Base-by-base conservation (phyloP, 2,888 invertebrate species). In the Alviniconcha strummeri region DNA sequence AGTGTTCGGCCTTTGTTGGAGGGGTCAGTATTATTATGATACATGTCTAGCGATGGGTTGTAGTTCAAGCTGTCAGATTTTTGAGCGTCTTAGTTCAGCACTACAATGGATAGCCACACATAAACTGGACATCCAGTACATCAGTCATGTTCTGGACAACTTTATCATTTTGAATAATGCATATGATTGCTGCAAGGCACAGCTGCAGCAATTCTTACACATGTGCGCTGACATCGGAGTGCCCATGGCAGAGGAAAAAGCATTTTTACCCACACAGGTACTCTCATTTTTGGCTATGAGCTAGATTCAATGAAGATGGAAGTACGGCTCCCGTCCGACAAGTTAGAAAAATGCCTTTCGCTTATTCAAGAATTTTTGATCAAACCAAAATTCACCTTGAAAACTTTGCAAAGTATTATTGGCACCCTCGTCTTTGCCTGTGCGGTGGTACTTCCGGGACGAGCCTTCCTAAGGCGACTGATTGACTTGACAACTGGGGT, bases 1-100 rank as follows among this genome's bases (percentile, higher is more conserved):
- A 0, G 1, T 71, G 71, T 71, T 71, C 7, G 5, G 71, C 17
- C 7, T 71, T 7, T 17, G 19, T 8, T 71, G 19, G 71, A 19
- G 17, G 7, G 71, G n/a, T 17, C 71, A 71, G 71, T 71, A 15
- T 5, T 71, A 71, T 19, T 71, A 17, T 17, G 71, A 71, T 17
- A 11, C 1, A 36, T 80, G 80, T 67, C 64, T 80, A 1, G 57
- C 80, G 0, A 80, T 80, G 80, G 71, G 80, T 4, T 55, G 36
- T 17, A 80, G 80, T 67, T 54, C 54, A n/a, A 67, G 67, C 13
- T 80, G 80, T 17, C 64, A 67, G 13, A 52, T 19, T 7, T 80
- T 36, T n/a, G 80, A 80, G n/a, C 36, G 52, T 17, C 69, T 80
- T 11, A 80, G 80, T 67, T 67, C 19, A 5, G 80, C 80, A 13